These are phyloP conservation scores for Lophotis ruficrista DNA, from an alignment of 2,113 vertebrate genomes.

Conservation along the genomic window DNA sequence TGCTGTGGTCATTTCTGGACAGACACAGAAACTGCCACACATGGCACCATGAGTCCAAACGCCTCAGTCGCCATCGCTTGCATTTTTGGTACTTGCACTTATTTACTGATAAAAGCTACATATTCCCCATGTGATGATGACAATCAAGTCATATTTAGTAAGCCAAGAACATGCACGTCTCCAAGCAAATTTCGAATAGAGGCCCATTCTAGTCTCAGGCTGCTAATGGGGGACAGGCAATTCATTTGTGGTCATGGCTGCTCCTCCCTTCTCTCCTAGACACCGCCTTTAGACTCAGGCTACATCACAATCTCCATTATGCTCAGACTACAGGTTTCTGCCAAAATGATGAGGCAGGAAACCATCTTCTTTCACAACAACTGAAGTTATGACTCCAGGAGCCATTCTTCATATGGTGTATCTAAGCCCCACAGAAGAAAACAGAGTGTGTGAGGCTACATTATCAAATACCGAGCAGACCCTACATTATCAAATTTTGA, in stretches of 20 bases:
- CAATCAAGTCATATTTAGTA: neutral
- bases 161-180: neutral
- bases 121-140: neutral
- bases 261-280: neutral
- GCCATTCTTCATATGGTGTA: neutral
- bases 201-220: neutral
- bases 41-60: neutral
- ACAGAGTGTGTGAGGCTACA: neutral
- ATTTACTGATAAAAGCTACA: neutral
- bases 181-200: neutral
- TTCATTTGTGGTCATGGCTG: neutral
- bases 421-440: neutral
- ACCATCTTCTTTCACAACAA: neutral
- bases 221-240: neutral
- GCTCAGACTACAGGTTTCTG: neutral
- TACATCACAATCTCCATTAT: neutral
- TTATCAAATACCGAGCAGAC: neutral
- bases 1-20: neutral
- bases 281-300: fast-evolving
- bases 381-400: neutral
- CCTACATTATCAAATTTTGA: neutral
- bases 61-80: fast-evolving
- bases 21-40: fast-evolving
- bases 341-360: neutral
- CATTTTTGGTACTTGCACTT: neutral